Conservation (phyloP, 92 coral and sea anemone species). For the Scolanthus callimorphus region DNA sequence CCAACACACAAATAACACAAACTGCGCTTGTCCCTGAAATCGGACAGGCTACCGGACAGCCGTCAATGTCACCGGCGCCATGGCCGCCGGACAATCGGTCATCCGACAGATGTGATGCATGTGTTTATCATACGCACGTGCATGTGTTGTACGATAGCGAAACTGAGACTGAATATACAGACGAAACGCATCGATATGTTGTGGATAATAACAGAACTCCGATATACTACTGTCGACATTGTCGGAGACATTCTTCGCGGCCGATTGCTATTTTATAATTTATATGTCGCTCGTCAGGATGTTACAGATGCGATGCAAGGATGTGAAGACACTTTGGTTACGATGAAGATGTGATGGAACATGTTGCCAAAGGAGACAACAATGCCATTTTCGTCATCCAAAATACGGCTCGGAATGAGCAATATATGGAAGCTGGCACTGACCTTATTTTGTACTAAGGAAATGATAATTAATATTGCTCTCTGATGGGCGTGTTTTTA, state of each 20-base stretch:
- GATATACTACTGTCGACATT: neutral
- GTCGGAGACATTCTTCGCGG: neutral
- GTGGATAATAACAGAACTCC: neutral
- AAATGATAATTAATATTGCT: too few relatives aligned
- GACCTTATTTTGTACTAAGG: too few relatives aligned
- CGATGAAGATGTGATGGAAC: too few relatives aligned
- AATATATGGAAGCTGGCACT: too few relatives aligned
- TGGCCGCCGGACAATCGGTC: neutral
- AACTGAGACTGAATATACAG: constrained; percentile 26
- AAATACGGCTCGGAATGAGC: too few relatives aligned
- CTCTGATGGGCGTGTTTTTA: too few relatives aligned
- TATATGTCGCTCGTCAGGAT: too few relatives aligned
- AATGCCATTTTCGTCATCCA: too few relatives aligned
- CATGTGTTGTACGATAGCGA: constrained; percentile 14
- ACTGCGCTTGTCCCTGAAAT: neutral
- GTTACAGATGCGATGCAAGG: too few relatives aligned
- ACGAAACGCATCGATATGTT: constrained; percentile 8
- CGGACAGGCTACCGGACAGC: neutral
- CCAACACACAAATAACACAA: neutral
- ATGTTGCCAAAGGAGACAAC: too few relatives aligned
- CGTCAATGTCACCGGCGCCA: neutral
- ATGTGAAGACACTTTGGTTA: too few relatives aligned
- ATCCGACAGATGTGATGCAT: neutral
- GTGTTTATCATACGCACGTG: constrained; percentile 20
- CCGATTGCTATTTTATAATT: constrained; percentile 2